These are phyloP conservation scores for Trissonchulus latispiculum DNA, from an alignment of 2,888 invertebrate species.

Conservation along the genomic window DNA sequence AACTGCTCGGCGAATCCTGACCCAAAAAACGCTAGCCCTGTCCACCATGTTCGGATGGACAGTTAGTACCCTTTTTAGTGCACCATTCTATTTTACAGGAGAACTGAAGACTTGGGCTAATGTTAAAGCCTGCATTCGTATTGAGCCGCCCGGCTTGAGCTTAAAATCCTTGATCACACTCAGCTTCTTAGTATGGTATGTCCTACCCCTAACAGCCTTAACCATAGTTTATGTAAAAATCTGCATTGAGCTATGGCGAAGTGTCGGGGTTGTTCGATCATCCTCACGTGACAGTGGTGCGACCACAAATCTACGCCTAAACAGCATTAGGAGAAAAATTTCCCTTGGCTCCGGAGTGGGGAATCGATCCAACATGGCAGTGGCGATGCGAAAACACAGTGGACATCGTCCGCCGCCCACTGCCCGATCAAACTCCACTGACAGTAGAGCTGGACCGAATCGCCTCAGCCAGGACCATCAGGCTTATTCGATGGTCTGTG, in stretches of 20 bases:
- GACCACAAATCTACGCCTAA: too few relatives aligned
- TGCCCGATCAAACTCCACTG: background rate
- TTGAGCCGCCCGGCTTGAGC: background rate
- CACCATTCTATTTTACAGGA: slow-evolving; percentile 1
- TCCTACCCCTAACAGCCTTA: slow-evolving; percentile 43
- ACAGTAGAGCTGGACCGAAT: background rate
- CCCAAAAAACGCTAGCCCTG: slow-evolving; percentile 21
- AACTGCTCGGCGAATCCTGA: slow-evolving; percentile 34
- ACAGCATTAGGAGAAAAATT: too few relatives aligned
- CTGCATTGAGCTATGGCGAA: slow-evolving; percentile 42
- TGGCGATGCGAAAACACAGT: slow-evolving; percentile 14
- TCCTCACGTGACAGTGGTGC: background rate
- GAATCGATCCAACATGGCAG: slow-evolving; percentile 7
- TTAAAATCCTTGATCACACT: slow-evolving; percentile 24
- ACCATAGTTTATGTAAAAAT: slow-evolving; percentile 46
- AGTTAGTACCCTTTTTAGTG: background rate
- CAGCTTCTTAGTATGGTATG: slow-evolving; percentile 43
- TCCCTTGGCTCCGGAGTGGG: slow-evolving; percentile 22
- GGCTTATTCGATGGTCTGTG: too few relatives aligned
- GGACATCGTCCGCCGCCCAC: background rate
- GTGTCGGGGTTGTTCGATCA: slow-evolving; percentile 22
- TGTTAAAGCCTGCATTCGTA: background rate
- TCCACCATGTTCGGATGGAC: slow-evolving; percentile 2
- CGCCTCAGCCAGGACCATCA: background rate
- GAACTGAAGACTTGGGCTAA: background rate